A percentile compares a stretch with the other conserved stretches of the same genome.
Evolutionary conservation across 2,113 vertebrate genomes (phyloP).

Genomic region (Dipodomys stephensi): DNA sequence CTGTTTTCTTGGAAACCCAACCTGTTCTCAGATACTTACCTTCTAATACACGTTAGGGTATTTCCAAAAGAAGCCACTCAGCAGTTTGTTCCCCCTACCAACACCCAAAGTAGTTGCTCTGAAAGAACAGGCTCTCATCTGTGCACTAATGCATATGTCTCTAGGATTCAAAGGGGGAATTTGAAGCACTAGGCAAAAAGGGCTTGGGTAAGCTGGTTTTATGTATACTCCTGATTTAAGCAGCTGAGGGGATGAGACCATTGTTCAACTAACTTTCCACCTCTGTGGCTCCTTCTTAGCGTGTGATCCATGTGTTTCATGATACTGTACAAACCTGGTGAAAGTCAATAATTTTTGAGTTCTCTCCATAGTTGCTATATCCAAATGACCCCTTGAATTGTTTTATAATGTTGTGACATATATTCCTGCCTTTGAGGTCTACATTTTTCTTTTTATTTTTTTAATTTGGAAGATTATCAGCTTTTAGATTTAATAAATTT

Average conservation of each 20-base stretch:
- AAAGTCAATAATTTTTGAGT: constrained; percentile 71
- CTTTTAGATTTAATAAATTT: constrained; percentile 81
- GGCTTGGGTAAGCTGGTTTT: constrained; percentile 59
- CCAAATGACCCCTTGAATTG: constrained; percentile 78
- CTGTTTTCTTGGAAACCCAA: neutral
- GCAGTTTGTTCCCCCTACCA: neutral
- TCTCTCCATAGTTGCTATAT: constrained; percentile 83
- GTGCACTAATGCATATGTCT: constrained; percentile 56
- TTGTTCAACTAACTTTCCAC: constrained; percentile 74
- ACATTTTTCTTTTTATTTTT: constrained; percentile 60
- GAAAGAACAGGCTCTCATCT: constrained; percentile 56
- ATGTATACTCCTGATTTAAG: constrained; percentile 82
- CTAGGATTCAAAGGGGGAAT: neutral
- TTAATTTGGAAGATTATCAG: constrained; percentile 79
- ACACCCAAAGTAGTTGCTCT: neutral
- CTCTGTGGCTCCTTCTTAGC: constrained; percentile 75
- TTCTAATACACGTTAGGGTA: neutral
- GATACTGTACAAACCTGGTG: constrained; percentile 71
- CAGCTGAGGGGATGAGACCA: constrained; percentile 64
- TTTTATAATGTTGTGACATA: constrained; percentile 74
- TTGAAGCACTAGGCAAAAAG: constrained; percentile 59
- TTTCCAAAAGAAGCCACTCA: constrained; percentile 23
- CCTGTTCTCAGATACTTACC: neutral
- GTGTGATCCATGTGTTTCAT: constrained; percentile 73
- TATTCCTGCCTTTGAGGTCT: constrained; percentile 70